Base-by-base conservation (phyloP, 1,140 invertebrate genomes). In the Diabrotica virgifera region DNA sequence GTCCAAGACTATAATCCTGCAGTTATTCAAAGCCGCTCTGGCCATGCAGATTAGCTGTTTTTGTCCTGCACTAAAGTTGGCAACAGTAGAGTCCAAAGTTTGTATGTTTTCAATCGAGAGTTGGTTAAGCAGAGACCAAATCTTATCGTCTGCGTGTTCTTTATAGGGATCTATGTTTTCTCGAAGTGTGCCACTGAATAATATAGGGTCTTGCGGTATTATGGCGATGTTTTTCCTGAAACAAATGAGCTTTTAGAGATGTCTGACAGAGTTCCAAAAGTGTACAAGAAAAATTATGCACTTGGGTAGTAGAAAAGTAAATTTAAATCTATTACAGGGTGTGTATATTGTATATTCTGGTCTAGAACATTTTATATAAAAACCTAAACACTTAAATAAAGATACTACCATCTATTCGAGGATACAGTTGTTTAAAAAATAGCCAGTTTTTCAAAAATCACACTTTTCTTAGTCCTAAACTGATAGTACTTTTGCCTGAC, bases 1-100 rank as follows among this genome's bases (percentile, higher is more conserved):
- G 69, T 94, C 92, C 74, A 94, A 80, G n/a, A 95, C 84, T 0
- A 95, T 79, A 61, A 95, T 85, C 72, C 87, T 90, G 70, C 89
- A 90, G 10, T 89, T 86, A 35, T 87, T 80, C 0, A 93, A 74
- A 36, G 93, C 81, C 0, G 91, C 90, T 68, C 91, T 79, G 1
- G 90, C 90, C 66, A 94, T 77, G 72, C 91, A 93, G 1, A 94
- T 74, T 6, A 94, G 78, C 74, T 94, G 92, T 40, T 89, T 81
- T 77, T 93, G 90, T 0, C 91, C 91, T 9, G 90, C 85, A 62
- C 89, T 91, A 63, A 92, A 87, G 77, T 90, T 91, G 3, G 78
- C 72, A 2, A 88, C 89, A 13, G 86, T 85, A 71, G 90, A 88
- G 6, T 82, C 77, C 40, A 90, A 82, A 56, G 65, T 52, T 11